These are phyloP conservation scores for Enteromius fasciolatus DNA, from an alignment of 2,797 vertebrate species.

Conservation along the genomic window DNA sequence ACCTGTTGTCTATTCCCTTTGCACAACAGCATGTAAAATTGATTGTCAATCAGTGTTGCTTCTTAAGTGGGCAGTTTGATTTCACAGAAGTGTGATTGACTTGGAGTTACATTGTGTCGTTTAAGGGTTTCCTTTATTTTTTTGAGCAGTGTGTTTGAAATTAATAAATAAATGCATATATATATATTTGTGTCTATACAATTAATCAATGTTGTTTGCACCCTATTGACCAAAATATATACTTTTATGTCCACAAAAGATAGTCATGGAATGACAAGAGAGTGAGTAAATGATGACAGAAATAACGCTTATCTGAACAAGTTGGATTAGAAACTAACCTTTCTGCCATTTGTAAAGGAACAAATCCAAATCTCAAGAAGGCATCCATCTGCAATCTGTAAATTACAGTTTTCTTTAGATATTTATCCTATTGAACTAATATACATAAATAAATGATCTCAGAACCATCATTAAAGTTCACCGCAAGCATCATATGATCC, in stretches of 20 bases:
- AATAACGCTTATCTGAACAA: not conserved
- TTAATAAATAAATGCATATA: not conserved
- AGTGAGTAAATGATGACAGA: not conserved
- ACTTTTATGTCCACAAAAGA: not conserved
- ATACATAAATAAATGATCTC: not conserved
- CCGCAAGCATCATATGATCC: not conserved
- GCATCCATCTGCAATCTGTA: slow-evolving; percentile 5
- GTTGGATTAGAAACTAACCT: not conserved
- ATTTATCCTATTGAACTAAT: not conserved
- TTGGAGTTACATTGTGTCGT: too few species aligned
- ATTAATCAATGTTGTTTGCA: not conserved
- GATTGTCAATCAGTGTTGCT: too few species aligned
- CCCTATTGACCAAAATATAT: not conserved
- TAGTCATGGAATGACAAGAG: not conserved
- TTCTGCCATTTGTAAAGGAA: not conserved
- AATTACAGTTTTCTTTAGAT: slow-evolving; percentile 8
- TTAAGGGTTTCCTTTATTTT: too few species aligned
- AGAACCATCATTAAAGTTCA: slow-evolving; percentile 22
- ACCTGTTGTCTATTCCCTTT: too few species aligned
- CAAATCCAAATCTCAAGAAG: not conserved
- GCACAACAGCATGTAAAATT: too few species aligned
- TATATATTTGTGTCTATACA: not conserved
- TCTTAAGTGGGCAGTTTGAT: too few species aligned
- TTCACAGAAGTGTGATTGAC: too few species aligned
- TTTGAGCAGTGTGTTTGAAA: too few species aligned